Conservation (phyloP, 1,140 invertebrate genomes). For the Planococcus citri region DNA sequence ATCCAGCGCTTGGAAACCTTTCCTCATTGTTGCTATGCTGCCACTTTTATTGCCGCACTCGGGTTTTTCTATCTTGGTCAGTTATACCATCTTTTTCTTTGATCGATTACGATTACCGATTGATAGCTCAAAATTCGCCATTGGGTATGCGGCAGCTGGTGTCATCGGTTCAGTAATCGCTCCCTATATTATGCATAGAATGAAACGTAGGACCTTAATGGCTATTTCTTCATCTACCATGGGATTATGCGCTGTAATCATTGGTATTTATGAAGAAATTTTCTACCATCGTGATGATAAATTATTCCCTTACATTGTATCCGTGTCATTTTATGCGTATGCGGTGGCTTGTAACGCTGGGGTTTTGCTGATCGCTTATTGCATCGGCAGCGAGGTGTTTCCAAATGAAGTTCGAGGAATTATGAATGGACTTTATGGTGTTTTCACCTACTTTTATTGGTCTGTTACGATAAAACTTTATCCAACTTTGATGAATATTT, state of each 20-base stretch:
- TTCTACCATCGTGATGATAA: background rate
- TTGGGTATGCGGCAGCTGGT: background rate
- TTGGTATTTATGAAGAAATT: background rate
- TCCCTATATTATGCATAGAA: background rate
- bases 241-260: background rate
- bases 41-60: background rate
- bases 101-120: no score
- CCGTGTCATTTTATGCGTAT: constrained; percentile 28
- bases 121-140: no score
- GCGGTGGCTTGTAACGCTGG: constrained; percentile 34
- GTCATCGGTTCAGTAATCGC: background rate
- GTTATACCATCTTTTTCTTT: background rate
- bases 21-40: no score
- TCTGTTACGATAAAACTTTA: background rate
- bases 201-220: background rate
- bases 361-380: constrained; percentile 34
- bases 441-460: constrained; percentile 23
- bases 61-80: background rate
- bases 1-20: background rate
- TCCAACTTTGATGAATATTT: background rate
- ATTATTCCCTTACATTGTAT: background rate
- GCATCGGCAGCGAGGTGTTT: constrained; percentile 33
- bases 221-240: constrained; percentile 1
- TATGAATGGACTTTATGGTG: constrained; percentile 35
- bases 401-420: constrained; percentile 40